A percentile compares a stretch with the other conserved stretches of the same genome.
These are phyloP conservation scores for Acrobasis consociella DNA, from an alignment of 2,888 invertebrate species.

Conservation along the genomic window DNA sequence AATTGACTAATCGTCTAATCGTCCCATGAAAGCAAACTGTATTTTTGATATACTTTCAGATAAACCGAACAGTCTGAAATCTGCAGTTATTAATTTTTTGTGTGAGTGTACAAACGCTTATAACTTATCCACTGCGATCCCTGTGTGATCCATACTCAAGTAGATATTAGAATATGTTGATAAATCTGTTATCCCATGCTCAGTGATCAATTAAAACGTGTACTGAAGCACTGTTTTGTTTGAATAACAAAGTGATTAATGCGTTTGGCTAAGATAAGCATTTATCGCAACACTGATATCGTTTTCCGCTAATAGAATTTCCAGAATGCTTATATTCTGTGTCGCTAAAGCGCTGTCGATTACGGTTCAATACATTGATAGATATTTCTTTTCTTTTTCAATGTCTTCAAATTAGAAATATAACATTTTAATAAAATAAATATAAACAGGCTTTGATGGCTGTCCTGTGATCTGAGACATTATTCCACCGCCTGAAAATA, in stretches of 20 bases:
- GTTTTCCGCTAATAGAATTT: conserved; percentile 18
- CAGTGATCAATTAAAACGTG: conserved; percentile 34
- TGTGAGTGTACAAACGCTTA: not conserved
- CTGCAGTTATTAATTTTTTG: not conserved
- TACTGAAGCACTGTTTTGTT: conserved; percentile 37
- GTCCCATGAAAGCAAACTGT: too few species aligned
- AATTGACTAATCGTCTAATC: too few species aligned
- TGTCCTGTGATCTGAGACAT: too few species aligned
- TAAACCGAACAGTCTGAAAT: too few species aligned
- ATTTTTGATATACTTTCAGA: too few species aligned
- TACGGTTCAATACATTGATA: not conserved
- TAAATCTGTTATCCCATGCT: conserved; percentile 25
- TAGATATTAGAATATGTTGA: conserved; percentile 5
- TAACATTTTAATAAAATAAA: too few species aligned
- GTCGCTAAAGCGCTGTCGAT: not conserved
- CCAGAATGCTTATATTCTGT: not conserved
- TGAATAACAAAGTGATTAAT: conserved; percentile 43
- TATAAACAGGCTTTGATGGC: too few species aligned
- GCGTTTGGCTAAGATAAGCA: conserved; percentile 40
- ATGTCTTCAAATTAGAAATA: too few species aligned
- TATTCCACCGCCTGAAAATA: too few species aligned
- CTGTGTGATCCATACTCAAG: conserved; percentile 3
- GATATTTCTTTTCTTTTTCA: too few species aligned
- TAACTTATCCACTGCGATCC: not conserved
- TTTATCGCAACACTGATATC: conserved; percentile 24